Conservation (phyloP, 2,888 invertebrate genomes). For the Dryocosmus kuriphilus region DNA sequence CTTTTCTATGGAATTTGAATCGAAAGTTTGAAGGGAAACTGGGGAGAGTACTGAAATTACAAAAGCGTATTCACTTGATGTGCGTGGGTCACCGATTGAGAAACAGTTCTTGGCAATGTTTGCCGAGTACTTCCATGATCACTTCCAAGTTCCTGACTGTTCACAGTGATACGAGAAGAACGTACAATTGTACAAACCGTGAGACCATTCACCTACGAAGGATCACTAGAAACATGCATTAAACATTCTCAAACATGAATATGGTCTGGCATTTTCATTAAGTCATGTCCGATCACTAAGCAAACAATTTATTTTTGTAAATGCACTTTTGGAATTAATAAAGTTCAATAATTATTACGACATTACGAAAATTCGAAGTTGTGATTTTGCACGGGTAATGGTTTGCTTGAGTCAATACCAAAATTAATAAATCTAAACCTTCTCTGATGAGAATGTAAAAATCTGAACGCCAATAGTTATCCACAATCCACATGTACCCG, state of each 20-base stretch:
- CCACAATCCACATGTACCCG: slow-evolving; percentile 19
- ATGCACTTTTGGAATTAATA: neutral
- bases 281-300: neutral
- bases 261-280: neutral
- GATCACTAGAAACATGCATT: slow-evolving; percentile 2
- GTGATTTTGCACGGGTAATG: neutral
- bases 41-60: slow-evolving; percentile 12
- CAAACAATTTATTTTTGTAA: neutral
- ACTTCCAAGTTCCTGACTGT: slow-evolving; percentile 44
- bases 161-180: neutral
- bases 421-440: too few species aligned
- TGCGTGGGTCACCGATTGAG: slow-evolving; percentile 61
- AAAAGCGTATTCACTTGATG: neutral
- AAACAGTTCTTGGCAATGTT: slow-evolving; percentile 65
- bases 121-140: slow-evolving; percentile 68
- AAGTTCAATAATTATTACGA: neutral
- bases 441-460: too few species aligned
- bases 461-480: slow-evolving; percentile 28
- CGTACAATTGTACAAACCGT: neutral
- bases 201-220: neutral
- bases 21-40: neutral
- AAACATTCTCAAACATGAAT: slow-evolving; percentile 5
- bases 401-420: neutral
- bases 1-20: slow-evolving; percentile 13
- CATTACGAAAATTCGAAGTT: neutral